These are phyloP conservation scores for Calidris pugnax DNA, from an alignment of 2,113 vertebrate genomes.

Conservation along the genomic window DNA sequence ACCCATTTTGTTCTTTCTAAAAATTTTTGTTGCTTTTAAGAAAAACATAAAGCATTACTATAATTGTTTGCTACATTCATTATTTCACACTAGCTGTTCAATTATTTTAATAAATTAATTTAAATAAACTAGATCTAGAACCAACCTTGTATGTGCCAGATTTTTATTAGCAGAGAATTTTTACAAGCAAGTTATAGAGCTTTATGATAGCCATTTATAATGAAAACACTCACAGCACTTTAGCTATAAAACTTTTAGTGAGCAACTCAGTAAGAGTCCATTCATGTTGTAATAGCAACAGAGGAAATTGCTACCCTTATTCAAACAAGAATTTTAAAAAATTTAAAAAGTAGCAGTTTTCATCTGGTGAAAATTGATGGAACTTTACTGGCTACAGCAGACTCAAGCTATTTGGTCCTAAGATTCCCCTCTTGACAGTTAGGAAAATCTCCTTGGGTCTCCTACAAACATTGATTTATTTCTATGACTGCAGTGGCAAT, in stretches of 20 bases:
- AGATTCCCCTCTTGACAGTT: neutral
- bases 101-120: conserved; percentile 48
- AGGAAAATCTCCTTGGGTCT: neutral
- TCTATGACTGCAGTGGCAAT: neutral
- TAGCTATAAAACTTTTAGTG: conserved; percentile 37
- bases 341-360: neutral
- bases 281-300: conserved; percentile 28
- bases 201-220: conserved; percentile 46
- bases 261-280: conserved; percentile 7
- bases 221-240: conserved; percentile 43
- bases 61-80: conserved; percentile 21
- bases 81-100: neutral
- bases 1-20: neutral
- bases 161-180: conserved; percentile 33
- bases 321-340: neutral
- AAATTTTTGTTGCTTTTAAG: neutral
- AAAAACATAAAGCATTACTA: neutral
- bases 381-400: neutral
- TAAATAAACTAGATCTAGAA: conserved; percentile 41
- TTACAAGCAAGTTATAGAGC: conserved; percentile 39
- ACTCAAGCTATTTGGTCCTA: neutral
- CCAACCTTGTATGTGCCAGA: neutral
- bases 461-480: neutral
- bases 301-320: conserved; percentile 28
- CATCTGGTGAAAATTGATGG: neutral